phyloP scores from a whole-genome alignment of 2,113 vertebrate genomes.

The Boulengeromyrus knoepffleri region DNA sequence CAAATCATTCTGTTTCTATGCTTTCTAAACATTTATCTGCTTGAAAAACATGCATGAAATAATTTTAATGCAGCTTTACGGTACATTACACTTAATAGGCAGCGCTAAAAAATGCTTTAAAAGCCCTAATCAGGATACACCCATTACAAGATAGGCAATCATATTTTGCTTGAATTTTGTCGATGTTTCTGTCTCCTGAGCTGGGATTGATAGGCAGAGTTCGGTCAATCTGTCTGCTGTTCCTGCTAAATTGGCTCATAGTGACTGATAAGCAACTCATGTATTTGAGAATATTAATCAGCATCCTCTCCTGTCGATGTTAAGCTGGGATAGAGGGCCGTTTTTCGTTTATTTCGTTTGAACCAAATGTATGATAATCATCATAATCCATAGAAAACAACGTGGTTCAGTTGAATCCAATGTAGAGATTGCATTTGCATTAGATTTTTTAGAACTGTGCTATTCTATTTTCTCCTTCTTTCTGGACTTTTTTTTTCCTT shows the following conservation, averaged over 20 bases:
- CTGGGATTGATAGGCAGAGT: not conserved
- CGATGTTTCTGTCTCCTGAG: not conserved
- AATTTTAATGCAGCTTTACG: not conserved
- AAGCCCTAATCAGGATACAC: not conserved
- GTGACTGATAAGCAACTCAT: not conserved
- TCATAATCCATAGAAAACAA: not conserved
- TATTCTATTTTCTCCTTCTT: not conserved
- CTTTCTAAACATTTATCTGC: not conserved
- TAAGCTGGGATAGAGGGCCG: not conserved
- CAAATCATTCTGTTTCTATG: not conserved
- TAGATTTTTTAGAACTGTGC: not conserved
- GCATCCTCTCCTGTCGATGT: not conserved
- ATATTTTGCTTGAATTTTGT: not conserved
- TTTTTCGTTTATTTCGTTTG: not conserved
- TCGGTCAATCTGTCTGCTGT: not conserved
- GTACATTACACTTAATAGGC: not conserved
- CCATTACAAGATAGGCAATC: not conserved
- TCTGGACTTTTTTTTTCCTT: not conserved
- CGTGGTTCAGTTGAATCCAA: not conserved
- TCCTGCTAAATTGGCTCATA: not conserved
- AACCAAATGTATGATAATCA: slow-evolving; percentile 5
- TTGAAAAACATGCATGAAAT: not conserved
- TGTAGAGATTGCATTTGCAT: not conserved
- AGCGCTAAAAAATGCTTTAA: not conserved
- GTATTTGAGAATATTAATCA: not conserved